Evolutionary conservation across 2,797 vertebrate genomes (phyloP), one percentile per base, ranked within the genome.

Genomic region (Odontamblyopus rebecca): DNA sequence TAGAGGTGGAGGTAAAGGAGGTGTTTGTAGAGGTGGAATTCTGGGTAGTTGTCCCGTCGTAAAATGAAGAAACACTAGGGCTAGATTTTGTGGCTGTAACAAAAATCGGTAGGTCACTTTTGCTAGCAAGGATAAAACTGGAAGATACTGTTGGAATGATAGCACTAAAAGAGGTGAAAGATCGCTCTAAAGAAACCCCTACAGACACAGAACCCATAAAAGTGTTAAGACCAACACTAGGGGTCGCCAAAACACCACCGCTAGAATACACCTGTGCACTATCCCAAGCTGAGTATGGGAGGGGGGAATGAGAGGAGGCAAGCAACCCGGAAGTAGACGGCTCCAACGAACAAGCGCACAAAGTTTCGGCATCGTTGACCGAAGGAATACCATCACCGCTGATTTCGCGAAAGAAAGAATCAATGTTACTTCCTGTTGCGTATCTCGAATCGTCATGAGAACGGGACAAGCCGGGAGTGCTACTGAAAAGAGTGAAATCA

Each of bases 51-150:
- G 82, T 91, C 86, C 50, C 57, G 79, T 85, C 76, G 84, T 89
- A 85, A 72, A 86, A 88, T 86, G 92, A 68, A 74, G 86, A 78
- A 82, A 82, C 88, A 79, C 86, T 85, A 84, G 71, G 78, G 79
- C 63, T 78, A 72, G 92, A 85, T 82, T 84, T 74, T 81, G 88
- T 74, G 83, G 91, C 87, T 78, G 89, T 88, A 93, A 95, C 79
- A 91, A 94, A 95, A 94, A 94, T 60, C 84, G 78, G 88, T 30
- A 66, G 69, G 82, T 94, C 89, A 92, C 88, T 89, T 74, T 82
- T 84, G 88, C 90, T 86, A 75, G 84, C 82, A 80, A 71, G 72
- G 81, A 69, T 23, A 82, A 87, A 86, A 80, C 63, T 84, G 78
- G 83, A 73, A 44, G 83, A 79, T 3, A 75, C 30, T 2, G 76